Conservation (phyloP, 2,888 invertebrate genomes). For the Catocala nupta region DNA sequence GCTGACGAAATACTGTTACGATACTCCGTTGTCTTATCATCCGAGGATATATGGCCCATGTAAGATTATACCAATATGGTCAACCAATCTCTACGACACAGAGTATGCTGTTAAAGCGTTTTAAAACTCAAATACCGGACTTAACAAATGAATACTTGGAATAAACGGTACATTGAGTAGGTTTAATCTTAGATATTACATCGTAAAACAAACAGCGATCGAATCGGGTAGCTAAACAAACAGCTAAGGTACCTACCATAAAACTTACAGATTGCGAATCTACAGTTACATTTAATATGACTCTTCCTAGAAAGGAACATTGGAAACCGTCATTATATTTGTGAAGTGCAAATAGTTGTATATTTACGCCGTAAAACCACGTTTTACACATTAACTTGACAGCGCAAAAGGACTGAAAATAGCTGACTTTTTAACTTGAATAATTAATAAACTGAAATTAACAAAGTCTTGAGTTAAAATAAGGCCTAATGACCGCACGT, state of each 20-base stretch:
- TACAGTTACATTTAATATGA: constrained; percentile 10
- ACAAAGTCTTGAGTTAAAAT: constrained; percentile 27
- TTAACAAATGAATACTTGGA: constrained; percentile 1
- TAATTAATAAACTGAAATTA: constrained; percentile 53
- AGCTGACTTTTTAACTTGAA: constrained; percentile 20
- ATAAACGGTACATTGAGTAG: constrained; percentile 3
- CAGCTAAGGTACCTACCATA: constrained; percentile 11
- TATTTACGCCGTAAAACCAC: constrained; percentile 5
- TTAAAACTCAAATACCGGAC: not conserved
- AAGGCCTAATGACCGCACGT: constrained; percentile 56
- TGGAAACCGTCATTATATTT: constrained; percentile 9
- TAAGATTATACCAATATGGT: not conserved
- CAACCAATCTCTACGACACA: not conserved
- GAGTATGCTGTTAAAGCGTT: not conserved
- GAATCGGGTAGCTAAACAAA: constrained; percentile 15
- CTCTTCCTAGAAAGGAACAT: constrained; percentile 11
- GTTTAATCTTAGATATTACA: constrained; percentile 5
- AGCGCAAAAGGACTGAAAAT: constrained; percentile 9
- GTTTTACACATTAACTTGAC: constrained; percentile 12
- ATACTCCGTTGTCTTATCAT: too few relatives aligned
- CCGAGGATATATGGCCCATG: too few relatives aligned
- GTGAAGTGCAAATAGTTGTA: constrained; percentile 6
- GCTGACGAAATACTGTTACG: too few relatives aligned
- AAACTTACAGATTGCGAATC: constrained; percentile 13
- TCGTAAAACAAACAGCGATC: constrained; percentile 8